phyloP scores from a whole-genome alignment of 64 coral and sea anemone species.

The Catalaphyllia jardinei region DNA sequence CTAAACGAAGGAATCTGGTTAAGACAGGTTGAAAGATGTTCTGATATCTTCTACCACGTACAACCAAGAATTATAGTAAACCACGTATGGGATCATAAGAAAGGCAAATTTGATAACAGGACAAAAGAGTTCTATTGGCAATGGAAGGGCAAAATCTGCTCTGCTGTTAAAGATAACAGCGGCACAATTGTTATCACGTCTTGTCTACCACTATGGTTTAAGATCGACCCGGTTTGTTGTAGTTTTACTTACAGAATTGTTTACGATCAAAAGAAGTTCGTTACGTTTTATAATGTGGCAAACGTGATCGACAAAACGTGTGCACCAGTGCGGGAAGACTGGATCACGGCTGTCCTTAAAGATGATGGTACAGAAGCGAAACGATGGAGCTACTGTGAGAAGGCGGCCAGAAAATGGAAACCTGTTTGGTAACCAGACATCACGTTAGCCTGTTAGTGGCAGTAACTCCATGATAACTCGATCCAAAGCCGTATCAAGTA shows the following conservation, averaged over 20 bases:
- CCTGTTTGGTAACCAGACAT: not conserved
- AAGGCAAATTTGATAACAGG: not conserved
- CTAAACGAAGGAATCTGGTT: not conserved
- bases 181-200: not conserved
- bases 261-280: not conserved
- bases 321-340: not conserved
- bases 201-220: not conserved
- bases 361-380: not conserved
- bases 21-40: not conserved
- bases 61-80: not conserved
- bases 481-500: no score
- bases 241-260: slow-evolving; percentile 24
- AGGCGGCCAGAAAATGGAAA: not conserved
- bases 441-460: not conserved
- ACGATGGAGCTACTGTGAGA: not conserved
- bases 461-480: no score
- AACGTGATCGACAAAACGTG: not conserved
- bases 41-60: not conserved
- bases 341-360: not conserved
- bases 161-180: not conserved
- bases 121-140: not conserved
- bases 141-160: not conserved
- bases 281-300: slow-evolving; percentile 5
- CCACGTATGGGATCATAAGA: not conserved
- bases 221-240: slow-evolving; percentile 5